Percentiles rank a stretch among this genome's conserved stretches.
Evolutionary conservation across 2,888 invertebrate genomes (phyloP).

Genomic region (Pristionchus fissidentatus): DNA sequence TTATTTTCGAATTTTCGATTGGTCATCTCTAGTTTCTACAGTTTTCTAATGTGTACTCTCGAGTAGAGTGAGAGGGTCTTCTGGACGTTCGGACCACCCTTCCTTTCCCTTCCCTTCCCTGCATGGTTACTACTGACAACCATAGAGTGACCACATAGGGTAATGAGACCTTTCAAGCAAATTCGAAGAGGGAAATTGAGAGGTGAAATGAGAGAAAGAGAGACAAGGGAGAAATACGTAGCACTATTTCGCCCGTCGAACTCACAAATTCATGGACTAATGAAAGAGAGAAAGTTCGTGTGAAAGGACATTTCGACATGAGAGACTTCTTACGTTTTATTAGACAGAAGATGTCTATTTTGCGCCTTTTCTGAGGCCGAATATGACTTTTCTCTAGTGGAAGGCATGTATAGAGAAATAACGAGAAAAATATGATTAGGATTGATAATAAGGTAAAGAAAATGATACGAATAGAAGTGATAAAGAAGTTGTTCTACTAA

Average conservation of each 20-base stretch:
- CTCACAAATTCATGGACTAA: background rate
- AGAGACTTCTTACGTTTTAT: background rate
- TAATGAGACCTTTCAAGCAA: background rate
- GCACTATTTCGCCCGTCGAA: background rate
- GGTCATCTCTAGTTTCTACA: too few relatives aligned
- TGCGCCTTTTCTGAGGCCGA: too few relatives aligned
- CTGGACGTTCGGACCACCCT: background rate
- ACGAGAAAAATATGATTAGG: background rate
- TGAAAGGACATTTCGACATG: background rate
- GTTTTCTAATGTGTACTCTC: too few relatives aligned
- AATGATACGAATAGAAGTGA: background rate
- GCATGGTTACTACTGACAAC: slow-evolving; percentile 16
- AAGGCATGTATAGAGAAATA: background rate
- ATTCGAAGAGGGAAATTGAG: too few relatives aligned
- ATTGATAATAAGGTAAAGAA: background rate
- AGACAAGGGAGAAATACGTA: background rate
- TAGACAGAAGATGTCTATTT: too few relatives aligned
- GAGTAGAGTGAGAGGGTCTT: background rate
- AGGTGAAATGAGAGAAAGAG: background rate
- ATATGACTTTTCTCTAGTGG: background rate
- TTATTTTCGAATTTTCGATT: too few relatives aligned
- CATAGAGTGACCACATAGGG: background rate
- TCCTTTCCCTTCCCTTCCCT: background rate
- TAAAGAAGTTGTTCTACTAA: background rate
- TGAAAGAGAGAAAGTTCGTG: background rate